Evolutionary conservation across 1,140 invertebrate species (phyloP).

Genomic region (Lordiphosa collinella): DNA sequence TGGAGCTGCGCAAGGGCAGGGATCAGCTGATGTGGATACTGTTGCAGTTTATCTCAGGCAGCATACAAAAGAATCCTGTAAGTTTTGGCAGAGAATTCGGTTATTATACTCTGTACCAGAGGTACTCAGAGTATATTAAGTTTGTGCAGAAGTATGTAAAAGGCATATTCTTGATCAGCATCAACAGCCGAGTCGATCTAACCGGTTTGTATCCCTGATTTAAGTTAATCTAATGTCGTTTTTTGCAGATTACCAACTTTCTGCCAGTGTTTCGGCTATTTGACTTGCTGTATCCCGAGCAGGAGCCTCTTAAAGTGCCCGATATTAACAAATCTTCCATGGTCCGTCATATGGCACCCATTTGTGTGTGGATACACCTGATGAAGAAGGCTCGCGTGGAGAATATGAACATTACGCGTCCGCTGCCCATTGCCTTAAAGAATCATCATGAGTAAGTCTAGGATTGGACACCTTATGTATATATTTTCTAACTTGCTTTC

Average conservation of each 20-base stretch:
- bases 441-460: constrained; percentile 89
- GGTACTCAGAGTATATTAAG: too few species aligned
- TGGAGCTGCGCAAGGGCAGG: constrained; percentile 91
- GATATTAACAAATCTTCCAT: constrained; percentile 92
- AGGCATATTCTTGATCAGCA: too few species aligned
- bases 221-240: too few species aligned
- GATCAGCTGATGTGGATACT: constrained; percentile 99
- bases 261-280: constrained; percentile 94
- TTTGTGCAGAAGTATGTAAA: too few species aligned
- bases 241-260: constrained; percentile 92
- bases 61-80: constrained; percentile 95
- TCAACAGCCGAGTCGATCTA: too few species aligned
- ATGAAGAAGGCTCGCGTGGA: constrained; percentile 94
- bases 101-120: too few species aligned
- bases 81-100: constrained; percentile 30
- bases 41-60: constrained; percentile 97
- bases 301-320: constrained; percentile 92
- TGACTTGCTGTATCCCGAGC: constrained; percentile 95
- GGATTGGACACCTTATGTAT: too few species aligned
- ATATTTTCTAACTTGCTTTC: too few species aligned
- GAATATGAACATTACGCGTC: constrained; percentile 87
- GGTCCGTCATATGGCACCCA: constrained; percentile 94
- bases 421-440: constrained; percentile 90
- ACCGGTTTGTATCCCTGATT: too few species aligned
- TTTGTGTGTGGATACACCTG: constrained; percentile 97